Evolutionary conservation across 37 sponge, comb jelly and placozoan genomes (phyloP).

Genomic region (Axinella damicornis): DNA sequence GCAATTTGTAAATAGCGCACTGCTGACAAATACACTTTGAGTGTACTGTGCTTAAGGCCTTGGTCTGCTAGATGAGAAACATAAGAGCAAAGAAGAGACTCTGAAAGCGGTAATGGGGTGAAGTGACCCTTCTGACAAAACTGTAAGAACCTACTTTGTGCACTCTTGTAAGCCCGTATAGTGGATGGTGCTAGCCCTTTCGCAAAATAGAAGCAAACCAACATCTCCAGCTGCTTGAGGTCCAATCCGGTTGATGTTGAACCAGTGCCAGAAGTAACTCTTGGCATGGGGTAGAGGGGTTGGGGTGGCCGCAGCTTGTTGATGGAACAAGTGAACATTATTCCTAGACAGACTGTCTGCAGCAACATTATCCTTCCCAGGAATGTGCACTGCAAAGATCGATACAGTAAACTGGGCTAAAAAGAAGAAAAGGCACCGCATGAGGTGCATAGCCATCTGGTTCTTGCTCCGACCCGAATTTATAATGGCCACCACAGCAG

Average conservation of each 20-base stretch:
- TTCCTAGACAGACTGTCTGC: slow-evolving; percentile 50
- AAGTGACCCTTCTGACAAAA: neutral
- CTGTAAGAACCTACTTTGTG: neutral
- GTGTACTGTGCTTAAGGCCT: slow-evolving; percentile 16
- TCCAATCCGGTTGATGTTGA: slow-evolving; percentile 31
- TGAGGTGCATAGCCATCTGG: slow-evolving; percentile 37
- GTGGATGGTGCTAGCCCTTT: slow-evolving; percentile 30
- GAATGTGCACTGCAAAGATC: slow-evolving; percentile 49
- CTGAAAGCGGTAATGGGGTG: neutral
- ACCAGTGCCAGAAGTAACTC: slow-evolving; percentile 10
- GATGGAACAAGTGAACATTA: slow-evolving; percentile 11
- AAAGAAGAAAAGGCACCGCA: slow-evolving; percentile 51
- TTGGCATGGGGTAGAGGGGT: neutral
- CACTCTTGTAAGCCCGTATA: neutral
- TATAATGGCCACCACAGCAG: too few relatives aligned
- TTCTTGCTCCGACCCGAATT: slow-evolving; percentile 28
- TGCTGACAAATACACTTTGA: slow-evolving; percentile 38
- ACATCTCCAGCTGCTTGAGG: slow-evolving; percentile 25
- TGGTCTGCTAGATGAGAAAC: slow-evolving; percentile 26
- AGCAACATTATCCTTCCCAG: slow-evolving; percentile 29
- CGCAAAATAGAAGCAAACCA: slow-evolving; percentile 7
- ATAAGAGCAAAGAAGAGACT: slow-evolving; percentile 17
- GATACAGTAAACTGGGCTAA: too few relatives aligned
- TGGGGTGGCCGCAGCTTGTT: slow-evolving; percentile 6
- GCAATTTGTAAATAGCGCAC: neutral